Conservation (phyloP, 2,113 vertebrate species). For the Anhinga anhinga region DNA sequence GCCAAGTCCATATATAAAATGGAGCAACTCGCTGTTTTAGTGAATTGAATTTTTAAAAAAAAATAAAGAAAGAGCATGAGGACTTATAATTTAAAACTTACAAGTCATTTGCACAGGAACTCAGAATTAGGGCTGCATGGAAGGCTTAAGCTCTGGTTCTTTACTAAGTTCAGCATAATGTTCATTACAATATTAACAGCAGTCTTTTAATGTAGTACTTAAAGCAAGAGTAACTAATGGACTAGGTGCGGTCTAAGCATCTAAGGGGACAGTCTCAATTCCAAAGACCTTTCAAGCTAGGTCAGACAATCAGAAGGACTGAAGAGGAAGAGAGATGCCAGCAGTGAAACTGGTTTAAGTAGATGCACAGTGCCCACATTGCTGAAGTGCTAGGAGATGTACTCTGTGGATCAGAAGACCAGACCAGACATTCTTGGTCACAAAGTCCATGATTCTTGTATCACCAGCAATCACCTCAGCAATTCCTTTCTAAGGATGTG, state of each 20-base stretch:
- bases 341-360: not conserved
- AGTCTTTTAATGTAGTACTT: not conserved
- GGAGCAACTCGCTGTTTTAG: not conserved
- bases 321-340: not conserved
- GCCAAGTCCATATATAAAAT: not conserved
- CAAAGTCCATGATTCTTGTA: rapidly evolving
- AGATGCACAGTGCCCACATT: not conserved
- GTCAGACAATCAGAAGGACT: not conserved
- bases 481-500: not conserved
- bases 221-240: not conserved
- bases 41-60: not conserved
- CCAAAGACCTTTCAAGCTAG: not conserved
- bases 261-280: not conserved
- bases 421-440: not conserved
- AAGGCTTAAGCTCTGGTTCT: not conserved
- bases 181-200: not conserved
- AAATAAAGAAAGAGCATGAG: not conserved
- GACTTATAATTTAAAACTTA: not conserved
- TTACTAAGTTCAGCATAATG: not conserved
- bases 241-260: not conserved
- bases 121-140: not conserved
- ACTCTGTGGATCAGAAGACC: not conserved
- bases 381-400: not conserved
- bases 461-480: not conserved
- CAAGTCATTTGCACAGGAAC: not conserved